These are phyloP conservation scores for Brachyrhaphis roseni DNA, from an alignment of 2,797 vertebrate genomes.

Conservation along the genomic window DNA sequence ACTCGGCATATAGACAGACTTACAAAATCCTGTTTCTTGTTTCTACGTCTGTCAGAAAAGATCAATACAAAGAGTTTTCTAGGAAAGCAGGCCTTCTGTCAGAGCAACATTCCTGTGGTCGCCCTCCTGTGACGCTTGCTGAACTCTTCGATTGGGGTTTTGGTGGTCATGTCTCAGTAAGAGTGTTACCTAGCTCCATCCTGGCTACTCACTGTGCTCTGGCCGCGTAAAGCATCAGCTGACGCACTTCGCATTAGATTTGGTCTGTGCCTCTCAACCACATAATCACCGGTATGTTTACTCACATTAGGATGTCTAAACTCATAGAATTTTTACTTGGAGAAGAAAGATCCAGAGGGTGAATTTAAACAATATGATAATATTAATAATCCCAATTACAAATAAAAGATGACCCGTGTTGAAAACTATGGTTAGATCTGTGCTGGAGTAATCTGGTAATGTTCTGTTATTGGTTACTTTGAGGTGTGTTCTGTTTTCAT, in stretches of 20 bases:
- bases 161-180: slow-evolving; percentile 37
- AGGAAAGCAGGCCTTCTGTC: slow-evolving; percentile 8
- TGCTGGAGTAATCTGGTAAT: background rate
- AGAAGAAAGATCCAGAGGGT: background rate
- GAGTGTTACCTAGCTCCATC: slow-evolving; percentile 16
- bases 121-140: slow-evolving; percentile 24
- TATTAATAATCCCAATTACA: background rate
- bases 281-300: background rate
- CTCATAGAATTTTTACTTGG: background rate
- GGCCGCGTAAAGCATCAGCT: slow-evolving; percentile 21
- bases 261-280: slow-evolving; percentile 21
- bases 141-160: slow-evolving; percentile 35
- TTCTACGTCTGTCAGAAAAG: background rate
- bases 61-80: slow-evolving; percentile 29
- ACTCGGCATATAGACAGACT: slow-evolving; percentile 44
- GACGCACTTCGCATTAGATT: slow-evolving; percentile 22
- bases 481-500: background rate
- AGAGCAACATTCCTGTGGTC: slow-evolving; percentile 40
- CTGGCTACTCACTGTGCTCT: slow-evolving; percentile 26
- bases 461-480: background rate
- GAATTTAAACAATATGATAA: background rate
- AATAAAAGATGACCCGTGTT: background rate
- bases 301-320: slow-evolving; percentile 10
- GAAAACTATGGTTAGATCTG: background rate
- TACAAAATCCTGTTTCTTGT: background rate